Evolutionary conservation across 2,113 vertebrate species (phyloP).

Genomic region (Platysternon megacephalum): DNA sequence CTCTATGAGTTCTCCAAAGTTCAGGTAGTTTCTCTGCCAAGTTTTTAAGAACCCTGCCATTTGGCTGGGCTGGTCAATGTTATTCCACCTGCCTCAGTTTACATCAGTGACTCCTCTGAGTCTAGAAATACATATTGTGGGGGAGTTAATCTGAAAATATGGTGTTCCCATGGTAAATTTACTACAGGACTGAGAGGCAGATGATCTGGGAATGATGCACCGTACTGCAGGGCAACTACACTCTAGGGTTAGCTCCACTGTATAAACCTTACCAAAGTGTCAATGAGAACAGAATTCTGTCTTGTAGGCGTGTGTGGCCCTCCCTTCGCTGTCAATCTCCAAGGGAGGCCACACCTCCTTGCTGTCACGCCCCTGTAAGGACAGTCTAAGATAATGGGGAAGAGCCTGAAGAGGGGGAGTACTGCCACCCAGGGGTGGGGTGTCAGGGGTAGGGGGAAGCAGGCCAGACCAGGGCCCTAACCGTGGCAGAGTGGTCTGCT

Average conservation of each 20-base stretch:
- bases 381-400: no score
- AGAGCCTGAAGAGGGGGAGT: no score
- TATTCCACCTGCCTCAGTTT: neutral
- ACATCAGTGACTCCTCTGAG: neutral
- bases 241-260: neutral
- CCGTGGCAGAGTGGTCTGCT: no score
- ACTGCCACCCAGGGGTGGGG: no score
- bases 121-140: neutral
- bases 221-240: neutral
- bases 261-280: no score
- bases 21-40: accelerated
- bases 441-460: no score
- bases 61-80: neutral
- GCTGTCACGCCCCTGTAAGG: no score
- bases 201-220: neutral
- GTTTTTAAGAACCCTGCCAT: neutral
- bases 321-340: no score
- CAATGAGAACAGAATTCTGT: no score
- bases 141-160: neutral
- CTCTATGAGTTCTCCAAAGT: neutral
- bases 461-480: no score
- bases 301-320: no score
- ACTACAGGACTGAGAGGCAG: neutral
- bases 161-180: neutral
- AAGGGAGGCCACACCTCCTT: no score